phyloP scores from a whole-genome alignment of 2,888 invertebrate genomes.

The Dasysyrphus albostriatus region DNA sequence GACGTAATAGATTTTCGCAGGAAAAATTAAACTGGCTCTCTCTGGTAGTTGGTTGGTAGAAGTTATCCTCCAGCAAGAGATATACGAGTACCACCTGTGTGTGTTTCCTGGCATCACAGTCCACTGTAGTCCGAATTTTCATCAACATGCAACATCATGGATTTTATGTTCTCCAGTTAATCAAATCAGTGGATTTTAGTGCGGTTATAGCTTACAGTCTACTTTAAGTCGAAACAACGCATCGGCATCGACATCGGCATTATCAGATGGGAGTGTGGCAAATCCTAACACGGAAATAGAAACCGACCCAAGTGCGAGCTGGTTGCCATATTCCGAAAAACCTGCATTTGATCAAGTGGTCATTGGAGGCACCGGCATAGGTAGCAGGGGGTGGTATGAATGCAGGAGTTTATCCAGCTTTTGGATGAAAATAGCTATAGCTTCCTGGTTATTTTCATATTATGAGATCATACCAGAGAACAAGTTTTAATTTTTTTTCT shows the following conservation, averaged over 20 bases:
- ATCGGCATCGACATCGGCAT: background rate
- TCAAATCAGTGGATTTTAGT: conserved; percentile 52
- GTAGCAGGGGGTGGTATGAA: background rate
- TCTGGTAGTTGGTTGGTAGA: background rate
- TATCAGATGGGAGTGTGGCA: background rate
- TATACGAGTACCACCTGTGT: background rate
- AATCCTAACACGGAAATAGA: conserved; percentile 65
- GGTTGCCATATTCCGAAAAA: conserved; percentile 40
- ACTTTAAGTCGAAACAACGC: background rate
- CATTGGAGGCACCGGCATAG: too few relatives aligned
- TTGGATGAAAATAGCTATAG: conserved; percentile 47
- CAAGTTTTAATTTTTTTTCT: conserved; percentile 9
- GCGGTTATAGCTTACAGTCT: conserved; percentile 36
- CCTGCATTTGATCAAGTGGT: conserved; percentile 38
- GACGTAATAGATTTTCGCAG: conserved; percentile 36
- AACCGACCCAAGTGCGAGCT: conserved; percentile 46
- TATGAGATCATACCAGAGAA: conserved; percentile 36
- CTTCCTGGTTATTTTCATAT: conserved; percentile 61
- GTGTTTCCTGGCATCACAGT: conserved; percentile 15
- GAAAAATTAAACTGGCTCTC: conserved; percentile 21
- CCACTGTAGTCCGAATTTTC: background rate
- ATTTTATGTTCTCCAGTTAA: conserved; percentile 60
- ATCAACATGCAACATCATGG: conserved; percentile 4
- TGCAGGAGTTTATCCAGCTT: conserved; percentile 42
- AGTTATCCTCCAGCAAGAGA: background rate